Base-by-base conservation (phyloP, 2,888 invertebrate genomes). In the Stramonita haemastoma region DNA sequence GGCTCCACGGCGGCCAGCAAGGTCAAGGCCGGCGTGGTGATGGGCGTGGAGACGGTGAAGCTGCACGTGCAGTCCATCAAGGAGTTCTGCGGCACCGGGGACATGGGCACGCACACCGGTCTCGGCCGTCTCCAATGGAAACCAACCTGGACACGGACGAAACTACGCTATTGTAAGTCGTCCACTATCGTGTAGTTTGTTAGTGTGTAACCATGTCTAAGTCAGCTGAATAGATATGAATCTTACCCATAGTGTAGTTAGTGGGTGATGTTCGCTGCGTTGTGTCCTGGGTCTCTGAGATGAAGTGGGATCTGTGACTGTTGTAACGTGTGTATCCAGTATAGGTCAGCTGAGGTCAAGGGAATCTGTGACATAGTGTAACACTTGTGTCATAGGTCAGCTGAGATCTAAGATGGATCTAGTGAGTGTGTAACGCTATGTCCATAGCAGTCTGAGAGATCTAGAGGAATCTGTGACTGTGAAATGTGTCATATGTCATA, bases 21-120 rank as follows among this genome's bases (percentile, higher is more conserved):
- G 46, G 93, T 95, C 90, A 93, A 92, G 88, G 94, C 94, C 29
- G 95, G 95, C 56, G 93, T 95, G 17, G 95, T 92, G 5, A 90
- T 94, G 85, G 94, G 95, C 15, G 93, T 95, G 90, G 95, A 94
- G 89, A 93, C 95, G 89, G 94, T 95, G 66, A 95, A 95, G 90
- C 94, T 92, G 90, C 94, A 94, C 34, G 94, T 95, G 19, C 94
- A 94, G 92, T 95, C 95, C 73, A 94, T 95, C 91, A 94, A 94
- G 87, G 95, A 95, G 91, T 93, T 95, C 56, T 95, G 95, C 90
- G 95, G 95, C n/a, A 95, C 95, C 0, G 95, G 95, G 15, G 95
- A 95, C 86, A 94, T 95, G 94, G 94, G 95, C 2, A 91, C 92
- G 0, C 95, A 95, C 77, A 95, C 95, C 13, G 92, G 92, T 95